A percentile compares a stretch with the other conserved stretches of the same genome.
These are phyloP conservation scores for Himalopsyche tibetana DNA, from an alignment of 2,888 invertebrate species.

Conservation along the genomic window DNA sequence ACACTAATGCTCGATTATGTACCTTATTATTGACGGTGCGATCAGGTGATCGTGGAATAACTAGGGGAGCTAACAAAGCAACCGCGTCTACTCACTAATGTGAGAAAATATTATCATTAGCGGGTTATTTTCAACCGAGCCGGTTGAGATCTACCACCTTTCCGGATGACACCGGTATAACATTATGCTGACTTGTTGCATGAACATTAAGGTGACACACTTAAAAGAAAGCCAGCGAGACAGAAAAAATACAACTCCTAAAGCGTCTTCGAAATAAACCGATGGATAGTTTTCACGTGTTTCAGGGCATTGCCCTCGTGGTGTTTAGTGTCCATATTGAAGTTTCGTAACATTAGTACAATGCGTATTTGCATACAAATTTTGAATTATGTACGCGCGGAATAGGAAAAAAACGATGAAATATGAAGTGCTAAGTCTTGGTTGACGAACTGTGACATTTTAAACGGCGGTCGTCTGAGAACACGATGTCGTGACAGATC, in stretches of 20 bases:
- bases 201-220: neutral
- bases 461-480: neutral
- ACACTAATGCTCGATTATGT: neutral
- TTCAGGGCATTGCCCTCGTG: slow-evolving; percentile 1
- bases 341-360: no score
- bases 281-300: neutral
- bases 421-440: no score
- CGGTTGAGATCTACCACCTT: neutral
- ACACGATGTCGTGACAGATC: neutral
- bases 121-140: neutral
- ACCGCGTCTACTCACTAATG: neutral
- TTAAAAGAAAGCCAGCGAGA: neutral
- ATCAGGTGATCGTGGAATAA: neutral
- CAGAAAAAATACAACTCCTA: neutral
- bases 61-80: neutral
- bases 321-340: no score
- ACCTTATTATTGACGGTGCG: neutral
- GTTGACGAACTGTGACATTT: no score
- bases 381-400: no score
- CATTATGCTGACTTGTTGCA: neutral
- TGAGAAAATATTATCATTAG: neutral
- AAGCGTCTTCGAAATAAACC: no score
- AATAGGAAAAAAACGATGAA: no score
- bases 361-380: no score
- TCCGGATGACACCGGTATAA: neutral